Evolutionary conservation across 2,797 vertebrate genomes (phyloP).

Genomic region (Psittacula derbiana): DNA sequence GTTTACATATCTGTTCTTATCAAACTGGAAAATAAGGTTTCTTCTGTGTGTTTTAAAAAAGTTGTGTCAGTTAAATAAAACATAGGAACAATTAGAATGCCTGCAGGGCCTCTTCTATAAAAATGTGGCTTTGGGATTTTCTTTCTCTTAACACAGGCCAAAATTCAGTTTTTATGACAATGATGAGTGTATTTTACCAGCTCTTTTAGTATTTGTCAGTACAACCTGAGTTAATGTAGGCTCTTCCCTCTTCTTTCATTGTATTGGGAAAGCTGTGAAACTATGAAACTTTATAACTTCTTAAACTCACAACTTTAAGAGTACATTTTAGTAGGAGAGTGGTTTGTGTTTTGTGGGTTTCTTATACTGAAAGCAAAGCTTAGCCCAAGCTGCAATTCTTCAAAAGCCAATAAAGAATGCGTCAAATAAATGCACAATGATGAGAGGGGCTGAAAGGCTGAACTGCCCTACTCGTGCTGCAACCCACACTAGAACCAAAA

Average conservation of each 20-base stretch:
- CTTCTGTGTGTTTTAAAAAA: neutral
- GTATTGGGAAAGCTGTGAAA: neutral
- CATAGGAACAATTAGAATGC: neutral
- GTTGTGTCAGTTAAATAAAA: neutral
- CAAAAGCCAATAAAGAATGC: neutral
- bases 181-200: neutral
- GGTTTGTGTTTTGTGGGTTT: fast-evolving
- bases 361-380: neutral
- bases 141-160: neutral
- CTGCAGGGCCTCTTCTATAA: neutral
- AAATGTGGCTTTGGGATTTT: neutral
- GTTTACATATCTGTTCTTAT: neutral
- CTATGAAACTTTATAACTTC: neutral
- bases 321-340: neutral
- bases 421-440: neutral
- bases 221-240: neutral
- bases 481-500: neutral
- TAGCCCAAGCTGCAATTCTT: neutral
- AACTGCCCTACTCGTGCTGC: neutral
- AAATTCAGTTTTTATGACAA: neutral
- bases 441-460: neutral
- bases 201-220: neutral
- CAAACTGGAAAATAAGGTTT: neutral
- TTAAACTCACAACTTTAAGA: neutral
- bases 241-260: neutral